These are phyloP conservation scores for Eidolon dupreanum DNA, from an alignment of 2,797 vertebrate species.

Conservation along the genomic window DNA sequence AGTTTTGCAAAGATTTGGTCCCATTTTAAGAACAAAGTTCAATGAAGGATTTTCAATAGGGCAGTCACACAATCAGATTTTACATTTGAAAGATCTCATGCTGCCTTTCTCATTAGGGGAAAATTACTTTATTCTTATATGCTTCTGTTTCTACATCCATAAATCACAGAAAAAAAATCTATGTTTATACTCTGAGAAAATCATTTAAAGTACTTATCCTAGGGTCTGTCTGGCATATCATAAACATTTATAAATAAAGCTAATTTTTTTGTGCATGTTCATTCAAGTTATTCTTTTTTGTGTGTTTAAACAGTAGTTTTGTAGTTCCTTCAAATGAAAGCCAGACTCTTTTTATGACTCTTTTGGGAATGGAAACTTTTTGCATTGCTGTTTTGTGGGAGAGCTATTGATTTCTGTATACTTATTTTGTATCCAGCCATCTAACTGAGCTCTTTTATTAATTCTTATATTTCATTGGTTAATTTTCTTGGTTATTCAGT, in stretches of 20 bases:
- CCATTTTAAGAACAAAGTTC: background rate
- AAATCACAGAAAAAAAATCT: background rate
- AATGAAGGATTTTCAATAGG: background rate
- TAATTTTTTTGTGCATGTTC: background rate
- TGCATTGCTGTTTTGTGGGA: background rate
- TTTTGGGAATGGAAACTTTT: background rate
- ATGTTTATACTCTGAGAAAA: background rate
- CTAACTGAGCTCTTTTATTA: background rate
- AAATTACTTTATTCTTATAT: background rate
- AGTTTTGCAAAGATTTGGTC: background rate
- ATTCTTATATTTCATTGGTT: background rate
- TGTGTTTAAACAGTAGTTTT: background rate
- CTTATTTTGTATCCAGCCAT: slow-evolving; percentile 43
- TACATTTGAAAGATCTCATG: background rate
- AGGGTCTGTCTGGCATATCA: background rate
- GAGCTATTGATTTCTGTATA: background rate
- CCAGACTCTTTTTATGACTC: background rate
- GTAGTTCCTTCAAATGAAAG: background rate
- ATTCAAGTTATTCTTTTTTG: background rate
- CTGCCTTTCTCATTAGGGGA: slow-evolving; percentile 19
- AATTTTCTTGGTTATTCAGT: background rate
- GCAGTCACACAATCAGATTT: background rate
- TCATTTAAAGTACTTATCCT: background rate
- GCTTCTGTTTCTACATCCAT: background rate
- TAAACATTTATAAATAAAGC: background rate